These are phyloP conservation scores for Cosmia trapezina DNA, from an alignment of 2,888 invertebrate species.

Conservation along the genomic window DNA sequence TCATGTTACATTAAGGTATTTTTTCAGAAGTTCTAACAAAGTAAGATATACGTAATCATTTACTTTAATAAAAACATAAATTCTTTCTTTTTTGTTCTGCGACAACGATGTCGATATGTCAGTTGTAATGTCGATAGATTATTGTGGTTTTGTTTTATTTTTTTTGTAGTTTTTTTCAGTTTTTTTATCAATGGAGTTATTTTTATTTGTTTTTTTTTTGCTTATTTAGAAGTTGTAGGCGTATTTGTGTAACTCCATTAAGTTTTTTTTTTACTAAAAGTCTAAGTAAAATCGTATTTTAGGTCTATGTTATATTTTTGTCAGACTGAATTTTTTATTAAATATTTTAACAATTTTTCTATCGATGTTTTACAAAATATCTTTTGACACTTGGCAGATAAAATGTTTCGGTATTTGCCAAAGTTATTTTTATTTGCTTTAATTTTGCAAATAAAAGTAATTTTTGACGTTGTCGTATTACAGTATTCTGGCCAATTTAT, in stretches of 20 bases:
- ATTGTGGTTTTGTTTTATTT: conserved; percentile 25
- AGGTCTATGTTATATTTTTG: conserved; percentile 42
- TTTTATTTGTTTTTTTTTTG: conserved; percentile 48
- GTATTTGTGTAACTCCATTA: conserved; percentile 53
- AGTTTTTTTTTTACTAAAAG: conserved; percentile 35
- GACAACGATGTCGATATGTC: conserved; percentile 49
- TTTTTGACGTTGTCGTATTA: conserved; percentile 54
- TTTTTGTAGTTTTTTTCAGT: conserved; percentile 3
- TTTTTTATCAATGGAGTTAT: conserved; percentile 34
- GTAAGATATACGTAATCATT: conserved; percentile 40
- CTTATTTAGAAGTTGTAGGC: conserved; percentile 56
- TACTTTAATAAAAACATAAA: conserved; percentile 35
- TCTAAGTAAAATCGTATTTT: conserved; percentile 24
- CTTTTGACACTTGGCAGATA: conserved; percentile 31
- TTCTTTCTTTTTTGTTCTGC: conserved; percentile 33
- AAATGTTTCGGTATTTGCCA: conserved; percentile 45
- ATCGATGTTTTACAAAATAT: conserved; percentile 48
- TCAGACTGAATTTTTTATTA: conserved; percentile 60
- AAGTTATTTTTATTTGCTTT: conserved; percentile 41
- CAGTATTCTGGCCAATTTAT: conserved; percentile 74
- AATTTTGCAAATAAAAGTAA: conserved; percentile 35
- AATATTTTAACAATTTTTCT: conserved; percentile 41
- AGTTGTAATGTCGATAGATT: conserved; percentile 55
- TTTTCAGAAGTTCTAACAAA: conserved; percentile 55
- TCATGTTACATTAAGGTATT: conserved; percentile 52